Conservation (phyloP, 2,113 vertebrate species). For the Elanus axillaris region DNA sequence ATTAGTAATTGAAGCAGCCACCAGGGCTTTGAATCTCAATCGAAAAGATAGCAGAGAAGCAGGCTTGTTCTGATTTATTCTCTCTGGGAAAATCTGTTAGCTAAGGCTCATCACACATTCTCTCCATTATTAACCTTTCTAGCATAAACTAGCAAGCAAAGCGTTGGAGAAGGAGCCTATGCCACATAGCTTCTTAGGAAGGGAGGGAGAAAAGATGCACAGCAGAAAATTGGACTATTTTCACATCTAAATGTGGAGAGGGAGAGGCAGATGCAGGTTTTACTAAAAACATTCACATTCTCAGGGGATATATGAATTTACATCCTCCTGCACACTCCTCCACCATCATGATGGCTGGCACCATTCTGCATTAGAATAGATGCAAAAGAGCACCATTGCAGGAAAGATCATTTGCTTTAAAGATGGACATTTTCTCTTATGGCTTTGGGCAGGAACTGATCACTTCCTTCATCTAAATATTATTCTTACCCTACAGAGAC, state of each 20-base stretch:
- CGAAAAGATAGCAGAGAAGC: neutral
- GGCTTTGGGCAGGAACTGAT: neutral
- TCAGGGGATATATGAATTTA: neutral
- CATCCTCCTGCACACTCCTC: neutral
- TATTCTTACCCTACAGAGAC: neutral
- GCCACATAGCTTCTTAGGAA: neutral
- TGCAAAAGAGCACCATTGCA: neutral
- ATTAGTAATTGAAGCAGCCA: slow-evolving; percentile 30
- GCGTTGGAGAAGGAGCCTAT: neutral
- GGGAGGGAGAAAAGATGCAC: neutral
- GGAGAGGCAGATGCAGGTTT: neutral
- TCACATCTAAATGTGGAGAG: neutral
- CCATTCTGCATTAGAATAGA: neutral
- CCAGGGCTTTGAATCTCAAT: neutral
- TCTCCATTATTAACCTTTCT: neutral
- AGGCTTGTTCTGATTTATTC: slow-evolving; percentile 20
- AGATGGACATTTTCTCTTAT: neutral
- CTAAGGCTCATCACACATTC: neutral
- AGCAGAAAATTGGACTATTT: neutral
- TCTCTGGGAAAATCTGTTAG: slow-evolving; percentile 13
- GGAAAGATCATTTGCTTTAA: neutral
- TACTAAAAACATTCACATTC: neutral
- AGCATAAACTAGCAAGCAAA: neutral
- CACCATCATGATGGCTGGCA: neutral
- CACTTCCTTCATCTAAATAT: neutral